Evolutionary conservation across 2,888 invertebrate genomes (phyloP), one percentile per base, ranked within the genome.

Genomic region (Hesperia comma): DNA sequence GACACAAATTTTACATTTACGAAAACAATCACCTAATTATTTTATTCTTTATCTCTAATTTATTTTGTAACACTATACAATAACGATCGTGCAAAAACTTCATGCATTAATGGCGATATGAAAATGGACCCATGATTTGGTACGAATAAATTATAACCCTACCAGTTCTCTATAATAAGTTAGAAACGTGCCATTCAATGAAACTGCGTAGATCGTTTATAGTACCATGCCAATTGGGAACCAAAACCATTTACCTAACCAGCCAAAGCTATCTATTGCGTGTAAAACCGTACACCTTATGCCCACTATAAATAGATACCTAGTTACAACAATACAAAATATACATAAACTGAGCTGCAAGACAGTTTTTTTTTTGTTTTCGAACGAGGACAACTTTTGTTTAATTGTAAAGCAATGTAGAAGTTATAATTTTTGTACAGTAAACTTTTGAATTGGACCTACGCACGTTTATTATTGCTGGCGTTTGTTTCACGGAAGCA

Each of bases 211-310:
- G 64, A 54, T 60, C 55, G 63, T 70, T 51, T 66, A 71, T 71
- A 72, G 74, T 74, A 61, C 64, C 86, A 88, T 88, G 85, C 85
- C 79, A 84, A 84, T 85, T 84, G 83, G 83, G 84, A 79, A 79
- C 75, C 69, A 79, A 79, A 80, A 79, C 75, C 72, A 80, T 75
- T 75, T 72, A 82, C 83, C 84, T 84, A 85, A 85, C 84, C 84
- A 86, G 86, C 84, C 82, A 86, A 73, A 85, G 84, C 84, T 80
- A 77, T 71, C 76, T 80, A 79, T 77, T 80, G 78, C 78, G 76
- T 77, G 75, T 74, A 70, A 70, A 77, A 78, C 71, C 72, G 77
- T 77, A 75, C 75, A 75, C 71, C 68, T 75, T 56, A 74, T 76
- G 75, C 71, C 78, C 71, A 77, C 78, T 79, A 79, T 74, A 19